Percentiles rank a stretch among this genome's conserved stretches.
Conservation (phyloP, 2,113 vertebrate species). For the Pseudonaja textilis region DNA sequence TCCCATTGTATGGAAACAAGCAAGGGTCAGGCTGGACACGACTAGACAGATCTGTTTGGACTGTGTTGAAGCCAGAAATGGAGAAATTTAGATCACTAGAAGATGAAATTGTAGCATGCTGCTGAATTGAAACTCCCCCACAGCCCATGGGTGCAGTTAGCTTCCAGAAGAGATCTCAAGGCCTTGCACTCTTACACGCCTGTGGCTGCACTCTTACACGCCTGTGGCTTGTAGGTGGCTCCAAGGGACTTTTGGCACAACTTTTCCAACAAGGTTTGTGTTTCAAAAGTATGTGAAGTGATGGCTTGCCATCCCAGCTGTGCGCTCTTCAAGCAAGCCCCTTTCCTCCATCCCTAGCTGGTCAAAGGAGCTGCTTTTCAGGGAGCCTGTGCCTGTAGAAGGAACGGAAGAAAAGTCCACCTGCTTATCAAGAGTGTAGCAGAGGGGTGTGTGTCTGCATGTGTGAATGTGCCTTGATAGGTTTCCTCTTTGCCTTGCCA, state of each 20-base stretch:
- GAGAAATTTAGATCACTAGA: conserved; percentile 61
- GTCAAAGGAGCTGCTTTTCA: neutral
- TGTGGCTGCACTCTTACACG: conserved; percentile 22
- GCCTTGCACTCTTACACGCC: conserved; percentile 4
- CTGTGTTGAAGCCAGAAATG: conserved; percentile 38
- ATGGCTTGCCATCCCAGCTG: conserved; percentile 25
- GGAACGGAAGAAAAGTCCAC: conserved; percentile 23
- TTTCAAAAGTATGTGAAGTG: neutral
- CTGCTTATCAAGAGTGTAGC: neutral
- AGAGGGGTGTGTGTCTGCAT: neutral
- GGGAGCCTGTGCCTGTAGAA: conserved; percentile 30
- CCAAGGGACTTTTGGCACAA: conserved; percentile 67
- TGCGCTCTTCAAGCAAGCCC: conserved; percentile 39
- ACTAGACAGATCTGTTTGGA: conserved; percentile 40
- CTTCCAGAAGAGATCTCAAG: conserved; percentile 19
- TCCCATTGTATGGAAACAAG: conserved; percentile 65
- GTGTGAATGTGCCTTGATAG: neutral
- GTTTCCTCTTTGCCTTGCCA: neutral
- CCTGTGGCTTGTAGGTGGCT: conserved; percentile 39
- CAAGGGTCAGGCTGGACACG: conserved; percentile 56
- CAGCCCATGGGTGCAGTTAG: neutral
- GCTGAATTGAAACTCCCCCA: neutral
- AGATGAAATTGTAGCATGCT: neutral
- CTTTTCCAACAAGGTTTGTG: conserved; percentile 43
- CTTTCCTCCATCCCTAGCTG: conserved; percentile 6